Evolutionary conservation across 2,797 vertebrate genomes (phyloP).

Genomic region (Zalophus californianus): DNA sequence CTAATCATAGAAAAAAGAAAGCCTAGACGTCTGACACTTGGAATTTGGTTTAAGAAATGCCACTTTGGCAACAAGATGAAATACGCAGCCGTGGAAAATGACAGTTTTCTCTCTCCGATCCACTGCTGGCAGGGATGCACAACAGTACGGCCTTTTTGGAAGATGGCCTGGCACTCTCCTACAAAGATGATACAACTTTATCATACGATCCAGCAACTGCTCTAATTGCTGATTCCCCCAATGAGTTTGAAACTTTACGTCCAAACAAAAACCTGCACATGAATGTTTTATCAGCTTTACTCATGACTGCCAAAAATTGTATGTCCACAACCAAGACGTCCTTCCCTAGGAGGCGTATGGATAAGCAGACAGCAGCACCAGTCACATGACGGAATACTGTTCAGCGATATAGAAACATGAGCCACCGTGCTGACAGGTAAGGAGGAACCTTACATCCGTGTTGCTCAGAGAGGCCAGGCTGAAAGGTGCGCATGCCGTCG

Average conservation of each 20-base stretch:
- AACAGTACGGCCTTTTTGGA: accelerated
- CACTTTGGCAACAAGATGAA: background rate
- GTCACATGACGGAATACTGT: accelerated
- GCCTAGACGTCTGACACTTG: background rate
- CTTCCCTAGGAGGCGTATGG: accelerated
- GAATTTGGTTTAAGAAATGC: background rate
- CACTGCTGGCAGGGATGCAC: background rate
- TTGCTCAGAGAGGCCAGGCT: background rate
- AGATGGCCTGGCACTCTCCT: background rate
- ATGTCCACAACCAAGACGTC: background rate
- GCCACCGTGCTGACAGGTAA: accelerated
- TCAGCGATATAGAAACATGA: accelerated
- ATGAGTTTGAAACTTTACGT: background rate
- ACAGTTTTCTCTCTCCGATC: background rate
- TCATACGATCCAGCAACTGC: accelerated
- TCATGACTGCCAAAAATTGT: accelerated
- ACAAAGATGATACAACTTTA: background rate
- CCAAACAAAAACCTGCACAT: background rate
- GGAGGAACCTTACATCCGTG: accelerated
- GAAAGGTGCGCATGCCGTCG: accelerated
- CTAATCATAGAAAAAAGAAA: background rate
- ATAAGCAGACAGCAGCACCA: accelerated
- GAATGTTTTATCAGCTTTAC: background rate
- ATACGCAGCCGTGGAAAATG: accelerated
- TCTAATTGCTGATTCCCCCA: background rate